These are phyloP conservation scores for Spisula solida DNA, from an alignment of 2,888 invertebrate genomes.

Conservation along the genomic window DNA sequence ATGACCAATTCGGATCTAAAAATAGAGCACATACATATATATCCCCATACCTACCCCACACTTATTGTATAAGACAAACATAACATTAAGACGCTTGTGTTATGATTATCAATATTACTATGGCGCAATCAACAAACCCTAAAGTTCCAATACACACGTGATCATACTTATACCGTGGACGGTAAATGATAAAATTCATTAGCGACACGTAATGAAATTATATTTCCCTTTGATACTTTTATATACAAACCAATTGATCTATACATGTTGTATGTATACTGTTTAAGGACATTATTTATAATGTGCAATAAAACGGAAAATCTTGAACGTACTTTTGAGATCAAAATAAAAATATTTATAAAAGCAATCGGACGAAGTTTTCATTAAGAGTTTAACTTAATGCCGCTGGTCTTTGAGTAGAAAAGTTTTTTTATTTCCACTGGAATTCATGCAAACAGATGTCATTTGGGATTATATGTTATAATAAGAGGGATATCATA, in stretches of 20 bases:
- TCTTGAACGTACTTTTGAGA: no score
- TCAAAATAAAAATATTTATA: no score
- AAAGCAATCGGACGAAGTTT: no score
- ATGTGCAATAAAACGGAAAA: not conserved
- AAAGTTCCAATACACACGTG: not conserved
- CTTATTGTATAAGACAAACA: not conserved
- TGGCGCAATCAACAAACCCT: not conserved
- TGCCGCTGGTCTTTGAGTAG: no score
- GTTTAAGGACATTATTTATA: not conserved
- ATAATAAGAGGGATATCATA: no score
- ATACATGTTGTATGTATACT: not conserved
- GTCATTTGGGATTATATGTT: no score
- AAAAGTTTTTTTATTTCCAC: no score
- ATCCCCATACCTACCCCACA: conserved; percentile 16
- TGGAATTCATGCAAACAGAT: no score
- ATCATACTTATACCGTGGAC: not conserved
- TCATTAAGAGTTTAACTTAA: no score
- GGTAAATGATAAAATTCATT: not conserved
- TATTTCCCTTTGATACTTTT: not conserved
- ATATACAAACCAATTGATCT: not conserved
- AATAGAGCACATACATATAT: not conserved
- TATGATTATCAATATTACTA: not conserved
- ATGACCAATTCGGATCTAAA: not conserved
- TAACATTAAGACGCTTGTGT: not conserved
- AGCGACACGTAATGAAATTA: not conserved